Percentiles rank a stretch among this genome's conserved stretches.
These are phyloP conservation scores for Siderastrea siderea DNA, from an alignment of 92 coral and sea anemone species.

Conservation along the genomic window DNA sequence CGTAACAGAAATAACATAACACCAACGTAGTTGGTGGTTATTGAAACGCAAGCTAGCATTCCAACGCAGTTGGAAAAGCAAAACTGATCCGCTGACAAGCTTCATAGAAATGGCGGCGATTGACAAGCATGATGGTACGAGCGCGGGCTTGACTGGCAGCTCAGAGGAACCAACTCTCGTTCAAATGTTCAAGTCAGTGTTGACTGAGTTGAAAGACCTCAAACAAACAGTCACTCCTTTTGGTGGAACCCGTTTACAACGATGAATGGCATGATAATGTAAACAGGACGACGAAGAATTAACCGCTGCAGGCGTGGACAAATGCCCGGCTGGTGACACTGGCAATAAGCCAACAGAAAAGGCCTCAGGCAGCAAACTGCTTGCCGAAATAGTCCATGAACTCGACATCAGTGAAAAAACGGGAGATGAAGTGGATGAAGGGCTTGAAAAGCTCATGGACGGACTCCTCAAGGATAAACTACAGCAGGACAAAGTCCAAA, in stretches of 20 bases:
- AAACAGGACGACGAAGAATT: slow-evolving; percentile 26
- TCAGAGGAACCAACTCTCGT: slow-evolving; percentile 17
- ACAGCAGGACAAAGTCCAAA: slow-evolving; percentile 35
- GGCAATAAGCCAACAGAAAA: slow-evolving; percentile 13
- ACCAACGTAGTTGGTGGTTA: slow-evolving; percentile 67
- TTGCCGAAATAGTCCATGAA: slow-evolving; percentile 65
- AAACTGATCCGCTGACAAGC: slow-evolving; percentile 3
- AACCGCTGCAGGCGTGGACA: not conserved
- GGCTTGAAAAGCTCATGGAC: slow-evolving; percentile 50
- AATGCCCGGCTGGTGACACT: slow-evolving; percentile 3
- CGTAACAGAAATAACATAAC: not conserved
- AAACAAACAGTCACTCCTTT: slow-evolving; percentile 19
- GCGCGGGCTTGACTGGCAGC: slow-evolving; percentile 8
- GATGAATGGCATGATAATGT: slow-evolving; percentile 5
- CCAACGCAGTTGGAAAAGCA: slow-evolving; percentile 64
- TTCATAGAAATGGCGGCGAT: slow-evolving; percentile 32
- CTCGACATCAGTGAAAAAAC: slow-evolving; percentile 61
- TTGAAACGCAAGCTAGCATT: not conserved
- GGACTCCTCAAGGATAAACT: slow-evolving; percentile 61
- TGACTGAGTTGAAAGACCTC: slow-evolving; percentile 31
- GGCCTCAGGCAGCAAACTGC: slow-evolving; percentile 37
- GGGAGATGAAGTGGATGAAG: slow-evolving; percentile 48
- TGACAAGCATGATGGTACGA: not conserved
- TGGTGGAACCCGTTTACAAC: slow-evolving; percentile 12
- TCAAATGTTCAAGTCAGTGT: slow-evolving; percentile 42